Percentiles rank a stretch among this genome's conserved stretches.
phyloP scores from a whole-genome alignment of 1,140 invertebrate genomes.

The Drosophila pandora region DNA sequence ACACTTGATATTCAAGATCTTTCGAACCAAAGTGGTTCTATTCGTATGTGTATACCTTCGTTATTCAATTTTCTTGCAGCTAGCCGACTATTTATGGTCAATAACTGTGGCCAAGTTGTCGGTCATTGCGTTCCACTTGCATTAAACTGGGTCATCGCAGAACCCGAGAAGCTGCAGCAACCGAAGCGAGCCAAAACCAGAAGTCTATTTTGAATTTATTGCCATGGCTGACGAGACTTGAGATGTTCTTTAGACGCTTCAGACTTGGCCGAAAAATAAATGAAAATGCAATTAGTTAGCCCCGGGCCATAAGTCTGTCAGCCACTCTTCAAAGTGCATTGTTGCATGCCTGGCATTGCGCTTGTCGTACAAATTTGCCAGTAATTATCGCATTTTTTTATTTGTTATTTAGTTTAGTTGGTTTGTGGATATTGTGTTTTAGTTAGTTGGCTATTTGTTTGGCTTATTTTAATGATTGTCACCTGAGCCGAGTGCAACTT shows the following conservation, averaged over 20 bases:
- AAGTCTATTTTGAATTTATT: slow-evolving; percentile 27
- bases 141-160: slow-evolving; percentile 74
- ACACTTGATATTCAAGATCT: neutral
- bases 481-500: slow-evolving; percentile 68
- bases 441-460: slow-evolving; percentile 33
- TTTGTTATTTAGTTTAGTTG: slow-evolving; percentile 6
- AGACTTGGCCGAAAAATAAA: slow-evolving; percentile 23
- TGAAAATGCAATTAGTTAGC: slow-evolving; percentile 35
- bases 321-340: slow-evolving; percentile 13
- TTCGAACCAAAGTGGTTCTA: neutral
- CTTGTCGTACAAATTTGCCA: slow-evolving; percentile 65
- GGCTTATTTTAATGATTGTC: slow-evolving; percentile 64
- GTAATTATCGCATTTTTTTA: slow-evolving; percentile 71
- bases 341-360: slow-evolving; percentile 54
- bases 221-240: slow-evolving; percentile 14
- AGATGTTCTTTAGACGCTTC: slow-evolving; percentile 23
- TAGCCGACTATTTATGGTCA: slow-evolving; percentile 70
- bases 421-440: slow-evolving; percentile 44
- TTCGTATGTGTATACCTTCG: neutral
- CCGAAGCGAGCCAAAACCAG: slow-evolving; percentile 13
- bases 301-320: slow-evolving; percentile 26
- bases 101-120: slow-evolving; percentile 44
- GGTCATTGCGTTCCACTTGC: slow-evolving; percentile 80
- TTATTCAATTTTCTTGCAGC: slow-evolving; percentile 10
- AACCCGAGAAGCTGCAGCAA: slow-evolving; percentile 26